These are phyloP conservation scores for Morelia viridis DNA, from an alignment of 2,797 vertebrate genomes.

Conservation along the genomic window DNA sequence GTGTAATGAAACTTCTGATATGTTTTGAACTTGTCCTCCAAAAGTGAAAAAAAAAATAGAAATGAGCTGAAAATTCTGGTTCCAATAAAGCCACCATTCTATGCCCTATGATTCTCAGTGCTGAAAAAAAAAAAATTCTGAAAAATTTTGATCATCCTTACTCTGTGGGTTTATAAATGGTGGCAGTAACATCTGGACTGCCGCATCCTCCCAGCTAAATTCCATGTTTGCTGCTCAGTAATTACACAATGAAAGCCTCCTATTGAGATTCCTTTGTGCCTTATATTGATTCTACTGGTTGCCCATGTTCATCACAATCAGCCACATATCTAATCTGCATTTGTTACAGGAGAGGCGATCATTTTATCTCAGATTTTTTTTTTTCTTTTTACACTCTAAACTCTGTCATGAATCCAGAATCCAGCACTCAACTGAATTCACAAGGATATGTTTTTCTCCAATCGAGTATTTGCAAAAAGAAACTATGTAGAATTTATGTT, in stretches of 20 bases:
- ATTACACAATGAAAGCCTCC: neutral
- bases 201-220: neutral
- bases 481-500: neutral
- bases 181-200: neutral
- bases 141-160: neutral
- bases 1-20: neutral
- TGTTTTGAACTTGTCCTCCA: neutral
- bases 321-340: neutral
- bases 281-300: neutral
- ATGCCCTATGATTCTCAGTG: neutral
- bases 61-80: neutral
- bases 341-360: neutral
- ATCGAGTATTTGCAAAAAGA: neutral
- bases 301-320: neutral
- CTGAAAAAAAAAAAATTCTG: neutral
- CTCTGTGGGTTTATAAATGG: neutral
- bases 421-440: neutral
- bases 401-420: neutral
- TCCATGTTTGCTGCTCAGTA: neutral
- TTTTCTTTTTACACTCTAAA: neutral
- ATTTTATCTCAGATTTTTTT: neutral
- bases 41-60: neutral
- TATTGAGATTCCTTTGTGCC: neutral
- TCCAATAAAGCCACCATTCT: neutral
- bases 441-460: neutral